A percentile compares a stretch with the other conserved stretches of the same genome.
Evolutionary conservation across 1,140 invertebrate species (phyloP).

Genomic region (Drosophila cardini): DNA sequence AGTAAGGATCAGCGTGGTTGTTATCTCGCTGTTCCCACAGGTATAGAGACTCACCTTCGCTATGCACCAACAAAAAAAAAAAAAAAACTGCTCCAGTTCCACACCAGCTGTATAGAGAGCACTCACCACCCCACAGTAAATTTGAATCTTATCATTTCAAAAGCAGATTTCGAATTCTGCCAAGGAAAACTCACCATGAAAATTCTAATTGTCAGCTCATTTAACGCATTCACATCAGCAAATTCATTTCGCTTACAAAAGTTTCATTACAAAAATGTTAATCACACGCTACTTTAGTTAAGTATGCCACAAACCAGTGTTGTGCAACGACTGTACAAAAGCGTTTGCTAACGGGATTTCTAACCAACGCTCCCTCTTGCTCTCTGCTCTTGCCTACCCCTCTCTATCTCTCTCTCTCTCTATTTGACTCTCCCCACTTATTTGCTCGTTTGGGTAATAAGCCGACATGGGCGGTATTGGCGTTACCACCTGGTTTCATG

Average conservation of each 20-base stretch:
- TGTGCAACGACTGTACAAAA: slow-evolving; percentile 38
- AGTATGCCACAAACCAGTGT: slow-evolving; percentile 16
- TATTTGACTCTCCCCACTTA: not conserved
- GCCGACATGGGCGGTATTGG: slow-evolving; percentile 75
- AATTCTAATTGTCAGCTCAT: slow-evolving; percentile 27
- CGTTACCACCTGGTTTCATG: slow-evolving; percentile 84
- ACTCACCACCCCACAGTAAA: slow-evolving; percentile 12
- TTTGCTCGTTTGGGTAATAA: slow-evolving; percentile 29
- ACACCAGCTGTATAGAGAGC: slow-evolving; percentile 38
- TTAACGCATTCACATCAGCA: not conserved
- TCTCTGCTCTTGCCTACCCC: slow-evolving; percentile 20
- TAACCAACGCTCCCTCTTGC: slow-evolving; percentile 45
- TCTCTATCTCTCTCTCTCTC: not conserved
- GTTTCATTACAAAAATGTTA: slow-evolving; percentile 14
- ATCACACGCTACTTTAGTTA: slow-evolving; percentile 23
- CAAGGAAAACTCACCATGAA: not conserved
- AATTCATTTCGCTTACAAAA: not conserved
- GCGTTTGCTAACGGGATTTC: slow-evolving; percentile 15
- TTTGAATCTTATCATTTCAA: not conserved
- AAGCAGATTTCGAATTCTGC: slow-evolving; percentile 5
- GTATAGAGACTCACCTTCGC: slow-evolving; percentile 56
- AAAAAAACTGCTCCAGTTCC: slow-evolving; percentile 2
- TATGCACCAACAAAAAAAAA: slow-evolving; percentile 22
- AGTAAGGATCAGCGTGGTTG: slow-evolving; percentile 89
- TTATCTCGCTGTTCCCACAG: slow-evolving; percentile 91